Evolutionary conservation across 2,888 invertebrate species (phyloP).

Genomic region (Crossocerus cetratus): DNA sequence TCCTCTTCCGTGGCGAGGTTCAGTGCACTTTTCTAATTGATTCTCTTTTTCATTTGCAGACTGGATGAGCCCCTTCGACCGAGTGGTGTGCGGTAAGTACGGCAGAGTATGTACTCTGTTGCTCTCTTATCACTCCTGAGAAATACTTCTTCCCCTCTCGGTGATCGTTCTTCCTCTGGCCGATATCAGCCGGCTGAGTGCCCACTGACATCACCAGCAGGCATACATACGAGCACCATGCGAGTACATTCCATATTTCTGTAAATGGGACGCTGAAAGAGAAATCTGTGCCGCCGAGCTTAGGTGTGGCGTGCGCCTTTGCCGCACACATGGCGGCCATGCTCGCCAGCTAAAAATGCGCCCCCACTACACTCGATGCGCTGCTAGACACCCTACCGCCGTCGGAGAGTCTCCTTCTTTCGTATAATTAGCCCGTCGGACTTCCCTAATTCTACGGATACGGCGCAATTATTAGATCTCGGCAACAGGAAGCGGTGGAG

Average conservation of each 20-base stretch:
- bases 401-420: no score
- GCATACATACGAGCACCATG: not conserved
- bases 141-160: conserved; percentile 19
- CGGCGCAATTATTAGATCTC: no score
- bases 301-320: no score
- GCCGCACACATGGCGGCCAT: conserved; percentile 59
- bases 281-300: no score
- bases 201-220: no score
- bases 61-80: conserved; percentile 97
- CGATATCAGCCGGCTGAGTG: no score
- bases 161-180: not conserved
- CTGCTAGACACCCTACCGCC: no score
- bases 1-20: not conserved
- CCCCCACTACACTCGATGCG: no score
- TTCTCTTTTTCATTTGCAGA: conserved; percentile 83
- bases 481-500: conserved; percentile 8
- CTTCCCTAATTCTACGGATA: no score
- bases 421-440: no score
- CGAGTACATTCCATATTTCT: not conserved
- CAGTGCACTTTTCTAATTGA: conserved; percentile 33
- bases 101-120: not conserved
- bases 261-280: no score
- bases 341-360: conserved; percentile 30
- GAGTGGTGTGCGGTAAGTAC: conserved; percentile 96
- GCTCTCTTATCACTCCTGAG: conserved; percentile 2